These are phyloP conservation scores for Myotis brandtii DNA, from an alignment of 2,113 vertebrate species.

Conservation along the genomic window DNA sequence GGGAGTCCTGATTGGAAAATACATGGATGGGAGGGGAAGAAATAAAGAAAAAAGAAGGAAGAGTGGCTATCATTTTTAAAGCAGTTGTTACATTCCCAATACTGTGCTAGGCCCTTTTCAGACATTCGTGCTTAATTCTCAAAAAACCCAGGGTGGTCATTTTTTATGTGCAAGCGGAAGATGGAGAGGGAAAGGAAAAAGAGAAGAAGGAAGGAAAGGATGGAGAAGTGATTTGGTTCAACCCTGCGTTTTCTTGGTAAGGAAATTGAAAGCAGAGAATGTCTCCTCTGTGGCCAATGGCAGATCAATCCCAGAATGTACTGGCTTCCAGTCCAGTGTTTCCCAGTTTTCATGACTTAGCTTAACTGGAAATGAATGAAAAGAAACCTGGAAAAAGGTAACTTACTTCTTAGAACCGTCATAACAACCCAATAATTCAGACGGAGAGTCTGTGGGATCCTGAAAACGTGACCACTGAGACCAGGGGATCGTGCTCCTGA, in stretches of 20 bases:
- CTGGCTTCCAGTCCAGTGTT: background rate
- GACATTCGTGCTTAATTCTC: background rate
- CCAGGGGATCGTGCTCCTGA: background rate
- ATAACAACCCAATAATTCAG: background rate
- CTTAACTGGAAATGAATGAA: background rate
- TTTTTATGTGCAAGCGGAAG: background rate
- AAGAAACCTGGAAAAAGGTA: background rate
- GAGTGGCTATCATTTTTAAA: background rate
- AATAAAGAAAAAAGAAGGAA: background rate
- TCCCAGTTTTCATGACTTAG: background rate
- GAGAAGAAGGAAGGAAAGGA: background rate
- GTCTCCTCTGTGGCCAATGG: background rate
- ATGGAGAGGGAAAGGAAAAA: background rate
- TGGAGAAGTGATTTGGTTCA: background rate
- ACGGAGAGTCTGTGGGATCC: background rate
- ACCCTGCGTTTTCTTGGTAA: background rate
- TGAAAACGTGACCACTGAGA: background rate
- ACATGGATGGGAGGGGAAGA: rapidly evolving
- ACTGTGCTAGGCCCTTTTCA: background rate
- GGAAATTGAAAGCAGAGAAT: background rate
- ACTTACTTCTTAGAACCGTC: background rate
- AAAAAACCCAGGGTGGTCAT: background rate
- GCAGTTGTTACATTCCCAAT: background rate
- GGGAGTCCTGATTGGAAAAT: background rate
- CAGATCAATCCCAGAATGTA: no score